These are phyloP conservation scores for Drosophila seguyi DNA, from an alignment of 1,140 invertebrate genomes.

Conservation along the genomic window DNA sequence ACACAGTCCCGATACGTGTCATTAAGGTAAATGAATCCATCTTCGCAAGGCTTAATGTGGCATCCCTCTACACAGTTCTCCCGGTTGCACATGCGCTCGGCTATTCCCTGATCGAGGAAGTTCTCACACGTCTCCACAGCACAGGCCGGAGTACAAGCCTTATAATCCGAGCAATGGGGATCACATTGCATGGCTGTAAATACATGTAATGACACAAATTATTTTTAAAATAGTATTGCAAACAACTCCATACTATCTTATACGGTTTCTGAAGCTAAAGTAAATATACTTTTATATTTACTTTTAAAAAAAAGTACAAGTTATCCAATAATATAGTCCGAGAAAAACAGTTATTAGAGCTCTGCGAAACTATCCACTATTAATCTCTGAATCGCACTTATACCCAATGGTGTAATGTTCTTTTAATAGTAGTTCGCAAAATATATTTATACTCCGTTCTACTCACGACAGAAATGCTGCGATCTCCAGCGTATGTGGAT, in stretches of 20 bases:
- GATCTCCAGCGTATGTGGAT: conserved; percentile 92
- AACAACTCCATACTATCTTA: background rate
- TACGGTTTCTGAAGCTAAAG: too few species aligned
- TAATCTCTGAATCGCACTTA: background rate
- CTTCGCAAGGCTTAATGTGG: conserved; percentile 88
- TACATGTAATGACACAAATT: background rate
- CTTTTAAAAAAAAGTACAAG: background rate
- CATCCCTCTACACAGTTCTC: conserved; percentile 92
- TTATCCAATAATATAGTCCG: background rate
- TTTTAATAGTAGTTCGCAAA: background rate
- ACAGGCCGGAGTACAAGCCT: conserved; percentile 92
- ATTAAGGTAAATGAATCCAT: conserved; percentile 90
- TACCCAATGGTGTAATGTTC: background rate
- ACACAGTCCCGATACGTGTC: conserved; percentile 90
- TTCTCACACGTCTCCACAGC: conserved; percentile 94
- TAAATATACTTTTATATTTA: too few species aligned
- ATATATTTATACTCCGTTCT: background rate
- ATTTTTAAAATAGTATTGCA: background rate
- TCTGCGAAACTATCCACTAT: background rate
- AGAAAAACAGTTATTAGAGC: background rate
- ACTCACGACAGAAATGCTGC: conserved; percentile 93
- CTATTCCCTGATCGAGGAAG: conserved; percentile 87
- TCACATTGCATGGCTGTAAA: conserved; percentile 94
- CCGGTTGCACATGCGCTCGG: conserved; percentile 88
- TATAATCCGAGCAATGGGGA: conserved; percentile 91